Evolutionary conservation across 2,888 invertebrate species (phyloP).

Genomic region (Listrodromus nycthemerus): DNA sequence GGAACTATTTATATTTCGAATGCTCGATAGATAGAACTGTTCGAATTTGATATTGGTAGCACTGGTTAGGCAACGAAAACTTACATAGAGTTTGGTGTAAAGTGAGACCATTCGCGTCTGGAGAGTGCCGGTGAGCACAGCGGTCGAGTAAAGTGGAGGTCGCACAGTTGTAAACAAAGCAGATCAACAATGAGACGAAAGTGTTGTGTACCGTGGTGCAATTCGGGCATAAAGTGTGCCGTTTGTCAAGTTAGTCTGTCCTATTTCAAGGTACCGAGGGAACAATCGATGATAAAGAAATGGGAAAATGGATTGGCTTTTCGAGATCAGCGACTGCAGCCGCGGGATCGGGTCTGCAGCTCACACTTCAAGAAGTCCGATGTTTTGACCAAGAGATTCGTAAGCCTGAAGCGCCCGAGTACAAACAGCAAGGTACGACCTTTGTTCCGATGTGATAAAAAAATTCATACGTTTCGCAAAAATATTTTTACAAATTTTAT

Average conservation of each 20-base stretch:
- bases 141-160: neutral
- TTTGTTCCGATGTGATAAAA: neutral
- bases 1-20: neutral
- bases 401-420: constrained; percentile 55
- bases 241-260: constrained; percentile 53
- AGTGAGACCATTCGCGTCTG: neutral
- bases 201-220: constrained; percentile 60
- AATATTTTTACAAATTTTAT: neutral
- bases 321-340: constrained; percentile 32
- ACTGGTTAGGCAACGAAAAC: neutral
- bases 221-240: constrained; percentile 51
- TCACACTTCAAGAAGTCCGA: constrained; percentile 51
- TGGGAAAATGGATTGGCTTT: constrained; percentile 57
- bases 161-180: constrained; percentile 8
- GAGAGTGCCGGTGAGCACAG: neutral
- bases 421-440: constrained; percentile 59
- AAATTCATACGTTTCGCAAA: neutral
- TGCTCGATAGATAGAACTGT: neutral
- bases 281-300: constrained; percentile 45
- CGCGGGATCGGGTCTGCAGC: constrained; percentile 58
- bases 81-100: neutral
- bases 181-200: constrained; percentile 47
- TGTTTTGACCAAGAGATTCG: constrained; percentile 53
- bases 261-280: constrained; percentile 55
- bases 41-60: constrained; percentile 7